Conservation (phyloP, 2,888 invertebrate species). For the Mesopsocus fuscifrons region DNA sequence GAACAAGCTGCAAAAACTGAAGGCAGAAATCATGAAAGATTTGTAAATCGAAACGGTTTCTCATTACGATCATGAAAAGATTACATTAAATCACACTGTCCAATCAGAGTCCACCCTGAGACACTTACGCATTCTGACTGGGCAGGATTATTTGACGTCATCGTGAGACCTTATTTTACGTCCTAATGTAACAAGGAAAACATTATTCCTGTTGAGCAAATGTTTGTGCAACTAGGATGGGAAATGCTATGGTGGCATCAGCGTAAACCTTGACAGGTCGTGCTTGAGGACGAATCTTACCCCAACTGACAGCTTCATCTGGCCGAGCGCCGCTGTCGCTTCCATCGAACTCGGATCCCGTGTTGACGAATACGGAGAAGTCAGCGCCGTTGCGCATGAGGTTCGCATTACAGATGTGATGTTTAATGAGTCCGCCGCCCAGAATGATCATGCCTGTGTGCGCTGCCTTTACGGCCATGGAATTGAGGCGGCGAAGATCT, state of each 20-base stretch:
- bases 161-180: too few species aligned
- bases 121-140: too few species aligned
- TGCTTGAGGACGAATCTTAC: slow-evolving; percentile 80
- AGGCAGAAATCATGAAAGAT: too few species aligned
- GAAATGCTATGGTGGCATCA: slow-evolving; percentile 88
- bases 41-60: too few species aligned
- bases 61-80: too few species aligned
- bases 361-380: slow-evolving; percentile 87
- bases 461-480: slow-evolving; percentile 80
- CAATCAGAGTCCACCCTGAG: too few species aligned
- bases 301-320: slow-evolving; percentile 98
- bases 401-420: slow-evolving; percentile 99
- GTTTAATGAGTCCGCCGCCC: slow-evolving; percentile 94
- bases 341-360: slow-evolving; percentile 89
- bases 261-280: slow-evolving; percentile 83
- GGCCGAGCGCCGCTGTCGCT: slow-evolving; percentile 95
- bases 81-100: too few species aligned
- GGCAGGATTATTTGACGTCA: too few species aligned
- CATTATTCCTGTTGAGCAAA: slow-evolving; percentile 77
- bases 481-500: slow-evolving; percentile 76
- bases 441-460: slow-evolving; percentile 94
- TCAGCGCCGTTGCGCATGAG: slow-evolving; percentile 98
- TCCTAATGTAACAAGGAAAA: too few species aligned
- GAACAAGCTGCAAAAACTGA: too few species aligned
- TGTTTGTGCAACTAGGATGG: slow-evolving; percentile 85